Evolutionary conservation across 2,888 invertebrate species (phyloP).

Genomic region (Drosophila cognata): DNA sequence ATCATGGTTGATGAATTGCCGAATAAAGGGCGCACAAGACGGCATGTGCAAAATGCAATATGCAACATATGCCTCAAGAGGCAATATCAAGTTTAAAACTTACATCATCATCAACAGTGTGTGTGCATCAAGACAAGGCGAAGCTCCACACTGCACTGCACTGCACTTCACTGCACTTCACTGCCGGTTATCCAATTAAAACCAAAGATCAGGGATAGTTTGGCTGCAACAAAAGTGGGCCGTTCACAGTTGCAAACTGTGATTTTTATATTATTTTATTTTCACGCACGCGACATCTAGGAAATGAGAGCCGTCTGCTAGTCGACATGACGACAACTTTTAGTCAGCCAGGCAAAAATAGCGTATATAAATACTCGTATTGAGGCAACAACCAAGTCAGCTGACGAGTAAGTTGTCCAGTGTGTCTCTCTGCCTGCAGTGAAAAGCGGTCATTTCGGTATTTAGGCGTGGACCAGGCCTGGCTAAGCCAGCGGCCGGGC

Average conservation of each 20-base stretch:
- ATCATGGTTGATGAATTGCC: conserved; percentile 25
- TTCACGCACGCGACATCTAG: conserved; percentile 75
- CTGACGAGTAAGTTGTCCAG: conserved; percentile 73
- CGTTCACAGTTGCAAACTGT: conserved; percentile 32
- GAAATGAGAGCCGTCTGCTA: conserved; percentile 61
- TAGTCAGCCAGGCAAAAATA: conserved; percentile 20
- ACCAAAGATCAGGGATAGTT: conserved; percentile 76
- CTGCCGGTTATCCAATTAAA: conserved; percentile 80
- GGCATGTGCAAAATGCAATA: conserved; percentile 26
- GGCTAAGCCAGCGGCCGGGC: neutral
- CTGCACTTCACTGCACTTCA: conserved; percentile 2
- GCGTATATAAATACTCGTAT: conserved; percentile 12
- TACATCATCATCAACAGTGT: conserved; percentile 61
- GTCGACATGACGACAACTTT: conserved; percentile 62
- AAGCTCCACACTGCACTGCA: conserved; percentile 4
- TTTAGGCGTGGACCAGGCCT: conserved; percentile 65
- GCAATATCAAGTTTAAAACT: conserved; percentile 78
- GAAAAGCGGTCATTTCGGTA: conserved; percentile 74
- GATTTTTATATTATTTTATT: conserved; percentile 5
- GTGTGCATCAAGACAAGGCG: conserved; percentile 25
- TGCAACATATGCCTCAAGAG: conserved; percentile 56
- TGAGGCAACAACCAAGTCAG: conserved; percentile 52
- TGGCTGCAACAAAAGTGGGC: conserved; percentile 59
- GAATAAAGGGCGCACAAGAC: conserved; percentile 43
- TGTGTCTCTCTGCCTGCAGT: conserved; percentile 15